Conservation (phyloP, 2,888 invertebrate species). For the Sepiola atlantica region DNA sequence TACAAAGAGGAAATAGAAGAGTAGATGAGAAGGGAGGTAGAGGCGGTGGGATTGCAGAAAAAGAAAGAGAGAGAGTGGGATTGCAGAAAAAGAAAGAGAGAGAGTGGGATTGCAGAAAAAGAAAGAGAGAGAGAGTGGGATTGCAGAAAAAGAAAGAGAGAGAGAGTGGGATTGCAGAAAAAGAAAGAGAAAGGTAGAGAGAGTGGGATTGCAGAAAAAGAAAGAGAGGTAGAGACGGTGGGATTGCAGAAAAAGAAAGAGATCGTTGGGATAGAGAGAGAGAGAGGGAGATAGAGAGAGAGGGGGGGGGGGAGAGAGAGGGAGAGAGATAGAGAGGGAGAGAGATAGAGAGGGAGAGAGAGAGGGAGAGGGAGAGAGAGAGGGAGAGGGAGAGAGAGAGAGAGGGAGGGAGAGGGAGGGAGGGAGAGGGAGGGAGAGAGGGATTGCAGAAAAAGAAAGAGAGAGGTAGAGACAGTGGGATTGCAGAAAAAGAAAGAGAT, state of each 20-base stretch:
- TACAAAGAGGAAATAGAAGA: background rate
- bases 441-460: background rate
- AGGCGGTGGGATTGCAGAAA: background rate
- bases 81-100: background rate
- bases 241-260: background rate
- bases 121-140: background rate
- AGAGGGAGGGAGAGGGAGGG: background rate
- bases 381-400: conserved; percentile 37
- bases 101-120: background rate
- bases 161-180: background rate
- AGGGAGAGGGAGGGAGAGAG: background rate
- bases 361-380: background rate
- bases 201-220: background rate
- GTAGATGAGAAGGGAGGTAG: background rate
- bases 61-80: background rate
- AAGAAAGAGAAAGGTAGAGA: background rate
- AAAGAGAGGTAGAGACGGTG: conserved; percentile 37
- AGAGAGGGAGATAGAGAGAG: background rate
- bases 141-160: background rate
- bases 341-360: background rate
- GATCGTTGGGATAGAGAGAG: background rate
- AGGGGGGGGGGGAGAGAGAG: background rate
- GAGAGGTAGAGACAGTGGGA: conserved; percentile 32
- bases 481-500: background rate
- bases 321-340: background rate